Conservation (phyloP, 2,113 vertebrate genomes). For the Phrynocephalus versicolor region DNA sequence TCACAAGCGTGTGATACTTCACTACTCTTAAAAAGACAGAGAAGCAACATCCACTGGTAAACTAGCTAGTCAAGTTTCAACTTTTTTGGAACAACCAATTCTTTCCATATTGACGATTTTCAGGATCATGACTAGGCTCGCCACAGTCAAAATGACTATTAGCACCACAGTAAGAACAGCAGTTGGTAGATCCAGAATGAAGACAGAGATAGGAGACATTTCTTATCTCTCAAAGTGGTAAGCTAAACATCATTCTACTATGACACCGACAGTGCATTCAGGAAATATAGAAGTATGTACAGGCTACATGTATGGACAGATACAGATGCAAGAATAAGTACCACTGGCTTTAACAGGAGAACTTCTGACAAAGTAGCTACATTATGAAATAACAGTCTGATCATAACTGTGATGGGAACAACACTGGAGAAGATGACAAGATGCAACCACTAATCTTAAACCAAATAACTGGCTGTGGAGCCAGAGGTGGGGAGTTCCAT, state of each 20-base stretch:
- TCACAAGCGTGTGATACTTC: slow-evolving; percentile 7
- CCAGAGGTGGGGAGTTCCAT: no score
- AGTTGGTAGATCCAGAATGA: neutral
- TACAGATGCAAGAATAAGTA: neutral
- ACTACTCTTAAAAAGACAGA: slow-evolving; percentile 20
- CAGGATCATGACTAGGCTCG: fast-evolving
- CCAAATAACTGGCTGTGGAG: no score
- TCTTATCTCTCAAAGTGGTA: no score
- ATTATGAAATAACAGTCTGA: neutral
- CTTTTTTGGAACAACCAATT: slow-evolving; percentile 18
- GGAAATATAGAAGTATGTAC: neutral
- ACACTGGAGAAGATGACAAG: neutral
- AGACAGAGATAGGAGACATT: neutral
- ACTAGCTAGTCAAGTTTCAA: neutral
- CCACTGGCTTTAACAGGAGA: neutral
- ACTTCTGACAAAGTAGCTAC: neutral
- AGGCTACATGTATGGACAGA: neutral
- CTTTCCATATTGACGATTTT: neutral
- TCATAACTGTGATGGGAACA: neutral
- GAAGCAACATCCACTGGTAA: neutral
- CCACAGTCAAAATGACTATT: no score
- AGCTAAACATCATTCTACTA: neutral
- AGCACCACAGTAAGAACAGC: no score
- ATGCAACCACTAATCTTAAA: neutral
- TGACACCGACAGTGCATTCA: neutral